These are phyloP conservation scores for Pardalotus punctatus DNA, from an alignment of 2,113 vertebrate species.

Conservation along the genomic window DNA sequence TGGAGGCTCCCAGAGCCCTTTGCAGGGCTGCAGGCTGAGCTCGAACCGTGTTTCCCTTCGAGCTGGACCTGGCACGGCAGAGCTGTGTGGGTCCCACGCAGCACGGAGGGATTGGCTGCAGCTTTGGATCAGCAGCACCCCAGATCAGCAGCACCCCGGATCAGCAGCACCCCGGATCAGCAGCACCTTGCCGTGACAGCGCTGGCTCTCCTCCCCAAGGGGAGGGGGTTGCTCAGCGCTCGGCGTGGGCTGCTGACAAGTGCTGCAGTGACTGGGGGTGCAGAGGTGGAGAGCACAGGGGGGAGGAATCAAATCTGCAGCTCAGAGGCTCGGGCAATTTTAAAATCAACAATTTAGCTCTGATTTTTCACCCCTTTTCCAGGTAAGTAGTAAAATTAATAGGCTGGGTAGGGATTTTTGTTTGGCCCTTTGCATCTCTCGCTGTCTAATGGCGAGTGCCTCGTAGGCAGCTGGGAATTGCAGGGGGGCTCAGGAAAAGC, in stretches of 20 bases:
- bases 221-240: not conserved
- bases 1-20: not conserved
- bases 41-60: accelerated
- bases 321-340: not conserved
- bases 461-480: accelerated
- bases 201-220: not conserved
- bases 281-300: not conserved
- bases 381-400: not conserved
- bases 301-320: not conserved
- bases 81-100: not conserved
- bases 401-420: not conserved
- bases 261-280: not conserved
- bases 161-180: not conserved
- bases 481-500: not conserved
- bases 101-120: not conserved
- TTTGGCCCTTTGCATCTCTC: not conserved
- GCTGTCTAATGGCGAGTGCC: accelerated
- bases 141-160: not conserved
- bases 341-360: not conserved
- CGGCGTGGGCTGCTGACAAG: not conserved
- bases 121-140: not conserved
- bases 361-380: not conserved
- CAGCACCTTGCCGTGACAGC: not conserved
- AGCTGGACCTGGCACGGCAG: not conserved
- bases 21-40: not conserved